A percentile compares a stretch with the other conserved stretches of the same genome.
Evolutionary conservation across 1,140 invertebrate species (phyloP).

Genomic region (Saccostrea glomerata): DNA sequence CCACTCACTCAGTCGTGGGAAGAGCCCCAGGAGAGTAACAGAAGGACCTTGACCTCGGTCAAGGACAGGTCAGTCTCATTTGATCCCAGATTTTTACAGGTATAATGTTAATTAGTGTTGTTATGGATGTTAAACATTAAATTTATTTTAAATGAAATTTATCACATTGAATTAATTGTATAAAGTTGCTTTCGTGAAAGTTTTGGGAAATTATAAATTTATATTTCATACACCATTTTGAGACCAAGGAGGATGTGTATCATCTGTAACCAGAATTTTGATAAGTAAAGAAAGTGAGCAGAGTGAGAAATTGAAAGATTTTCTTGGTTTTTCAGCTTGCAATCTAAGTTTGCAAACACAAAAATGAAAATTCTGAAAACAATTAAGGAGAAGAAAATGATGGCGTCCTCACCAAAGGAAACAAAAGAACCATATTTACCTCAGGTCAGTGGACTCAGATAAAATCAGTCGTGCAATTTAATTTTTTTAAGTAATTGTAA

Average conservation of each 20-base stretch:
- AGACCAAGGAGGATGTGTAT: too few species aligned
- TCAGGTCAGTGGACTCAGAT: not conserved
- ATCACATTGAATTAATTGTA: too few species aligned
- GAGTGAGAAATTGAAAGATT: not conserved
- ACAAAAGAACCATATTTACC: conserved; percentile 29
- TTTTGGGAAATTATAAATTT: too few species aligned
- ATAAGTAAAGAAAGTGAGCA: too few species aligned
- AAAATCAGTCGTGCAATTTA: not conserved
- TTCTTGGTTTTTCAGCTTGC: conserved; percentile 32
- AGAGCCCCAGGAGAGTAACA: conserved; percentile 27
- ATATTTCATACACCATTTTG: too few species aligned
- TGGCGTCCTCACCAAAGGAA: conserved; percentile 5
- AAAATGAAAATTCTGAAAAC: conserved; percentile 54
- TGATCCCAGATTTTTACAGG: too few species aligned
- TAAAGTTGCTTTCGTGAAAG: too few species aligned
- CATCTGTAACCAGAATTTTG: too few species aligned
- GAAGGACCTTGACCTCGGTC: conserved; percentile 42
- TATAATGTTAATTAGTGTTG: too few species aligned
- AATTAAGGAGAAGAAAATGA: conserved; percentile 54
- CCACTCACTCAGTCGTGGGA: conserved; percentile 43
- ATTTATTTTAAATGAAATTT: too few species aligned
- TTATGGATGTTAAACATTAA: too few species aligned
- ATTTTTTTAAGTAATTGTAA: too few species aligned
- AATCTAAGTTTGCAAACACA: conserved; percentile 56
- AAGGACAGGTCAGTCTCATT: conserved; percentile 40